Base-by-base conservation (phyloP, 1,140 invertebrate genomes). In the Mamestra configurata region DNA sequence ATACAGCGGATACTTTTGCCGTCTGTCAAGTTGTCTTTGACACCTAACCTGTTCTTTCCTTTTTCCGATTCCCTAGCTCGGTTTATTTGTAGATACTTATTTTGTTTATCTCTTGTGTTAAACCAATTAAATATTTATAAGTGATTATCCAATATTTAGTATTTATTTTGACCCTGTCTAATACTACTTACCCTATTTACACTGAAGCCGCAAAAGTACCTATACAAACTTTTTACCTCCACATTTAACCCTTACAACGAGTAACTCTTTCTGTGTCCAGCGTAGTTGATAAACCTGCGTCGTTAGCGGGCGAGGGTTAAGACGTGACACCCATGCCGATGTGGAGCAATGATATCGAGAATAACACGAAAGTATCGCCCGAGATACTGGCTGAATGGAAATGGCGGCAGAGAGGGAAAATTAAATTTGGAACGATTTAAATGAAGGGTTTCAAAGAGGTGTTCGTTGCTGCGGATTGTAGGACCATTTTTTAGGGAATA, bases 251-350 rank as follows among this genome's bases (percentile, higher is more conserved):
- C 49, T 57, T 10, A n/a, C 27, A 31, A 70, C 66, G 22, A 70
- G 61, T 59, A 70, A 70, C 46, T 49, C 77, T 70, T 79, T 66
- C 66, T 79, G 79, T 55, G 66, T 79, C 37, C 66, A 61, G 55
- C 55, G 35, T 53, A 46, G 64, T 53, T 81, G 75, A 81, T 81
- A 81, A 81, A 59, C 40, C 68, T 40, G 20, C 51, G 51, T 82
- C 73, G 81, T 82, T 82, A 82, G 57, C 53, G 61, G 37, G 59
- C 78, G 80, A 81, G 76, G 61, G 37, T 40, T 49, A 27, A 72
- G 18, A 71, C 81, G 81, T 82, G 81, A 77, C 72, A 24, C 3
- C 20, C 72, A 71, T 82, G 11, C 51, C 31, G 37, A 82, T 51
- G 20, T 43, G 37, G n/a, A 10, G 20, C 51, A 35, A 77, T 64